Conservation (phyloP, 2,113 vertebrate species). For the Pachycephala philippinensis region DNA sequence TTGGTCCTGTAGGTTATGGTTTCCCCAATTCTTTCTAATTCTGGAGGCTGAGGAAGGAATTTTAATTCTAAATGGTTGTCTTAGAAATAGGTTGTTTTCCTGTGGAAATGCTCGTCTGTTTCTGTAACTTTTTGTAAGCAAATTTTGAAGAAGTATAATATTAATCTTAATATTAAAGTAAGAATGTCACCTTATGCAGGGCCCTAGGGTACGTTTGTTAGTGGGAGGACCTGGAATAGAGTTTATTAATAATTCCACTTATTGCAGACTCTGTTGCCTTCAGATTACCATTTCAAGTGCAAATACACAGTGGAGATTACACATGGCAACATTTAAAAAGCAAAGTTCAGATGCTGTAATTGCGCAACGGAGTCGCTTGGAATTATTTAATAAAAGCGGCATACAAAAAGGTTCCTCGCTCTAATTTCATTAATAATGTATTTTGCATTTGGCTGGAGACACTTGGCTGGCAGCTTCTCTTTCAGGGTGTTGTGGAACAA, state of each 20-base stretch:
- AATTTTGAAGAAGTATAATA: not conserved
- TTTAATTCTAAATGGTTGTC: not conserved
- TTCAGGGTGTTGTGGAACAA: not conserved
- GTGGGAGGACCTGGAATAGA: not conserved
- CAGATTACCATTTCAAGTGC: not conserved
- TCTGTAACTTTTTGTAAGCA: not conserved
- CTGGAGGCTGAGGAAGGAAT: not conserved
- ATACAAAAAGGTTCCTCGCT: not conserved
- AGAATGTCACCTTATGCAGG: not conserved
- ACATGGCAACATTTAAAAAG: slow-evolving; percentile 49
- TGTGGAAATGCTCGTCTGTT: not conserved
- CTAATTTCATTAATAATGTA: slow-evolving; percentile 13
- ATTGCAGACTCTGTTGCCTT: not conserved
- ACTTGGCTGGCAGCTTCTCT: not conserved
- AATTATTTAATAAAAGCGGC: slow-evolving; percentile 51
- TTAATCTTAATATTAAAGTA: not conserved
- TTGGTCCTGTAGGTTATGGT: not conserved
- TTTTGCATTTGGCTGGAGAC: not conserved
- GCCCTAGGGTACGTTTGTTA: not conserved
- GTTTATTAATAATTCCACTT: slow-evolving; percentile 3
- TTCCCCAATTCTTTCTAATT: not conserved
- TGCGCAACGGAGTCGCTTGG: slow-evolving; percentile 12
- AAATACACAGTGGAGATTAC: slow-evolving; percentile 37
- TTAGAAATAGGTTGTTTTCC: not conserved
- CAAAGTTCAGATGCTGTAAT: slow-evolving; percentile 51